These are phyloP conservation scores for Ophioninae sp. DNA, from an alignment of 2,888 invertebrate species.

Conservation along the genomic window DNA sequence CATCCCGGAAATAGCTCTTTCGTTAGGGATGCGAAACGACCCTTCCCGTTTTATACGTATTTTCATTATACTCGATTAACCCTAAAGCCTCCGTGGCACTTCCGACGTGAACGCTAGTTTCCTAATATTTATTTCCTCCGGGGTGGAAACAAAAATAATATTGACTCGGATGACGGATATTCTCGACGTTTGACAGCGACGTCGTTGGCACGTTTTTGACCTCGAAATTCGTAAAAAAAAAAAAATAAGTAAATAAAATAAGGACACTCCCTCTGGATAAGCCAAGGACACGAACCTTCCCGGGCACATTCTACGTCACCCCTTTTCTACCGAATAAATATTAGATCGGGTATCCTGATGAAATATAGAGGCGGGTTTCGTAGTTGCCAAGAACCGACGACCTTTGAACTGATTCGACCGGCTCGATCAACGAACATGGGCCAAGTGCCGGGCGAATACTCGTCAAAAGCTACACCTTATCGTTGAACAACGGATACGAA, in stretches of 20 bases:
- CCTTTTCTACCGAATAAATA: slow-evolving; percentile 32
- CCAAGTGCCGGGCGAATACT: background rate
- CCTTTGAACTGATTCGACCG: slow-evolving; percentile 31
- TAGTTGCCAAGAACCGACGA: slow-evolving; percentile 22
- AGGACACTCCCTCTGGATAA: background rate
- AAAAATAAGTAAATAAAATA: background rate
- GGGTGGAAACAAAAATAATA: background rate
- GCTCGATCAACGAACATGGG: background rate
- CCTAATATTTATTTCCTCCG: too few species aligned
- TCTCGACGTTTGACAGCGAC: too few species aligned
- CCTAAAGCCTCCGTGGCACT: background rate
- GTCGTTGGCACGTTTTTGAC: background rate
- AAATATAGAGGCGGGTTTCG: slow-evolving; percentile 41
- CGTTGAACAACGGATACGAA: background rate
- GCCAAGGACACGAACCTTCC: background rate
- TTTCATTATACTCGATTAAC: background rate
- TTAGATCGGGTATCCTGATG: slow-evolving; percentile 49
- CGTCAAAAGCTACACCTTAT: background rate
- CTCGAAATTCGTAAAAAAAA: background rate
- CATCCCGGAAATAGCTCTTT: too few species aligned
- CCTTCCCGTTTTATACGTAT: background rate
- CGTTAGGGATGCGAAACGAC: too few species aligned
- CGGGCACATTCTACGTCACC: background rate
- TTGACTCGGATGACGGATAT: too few species aligned
- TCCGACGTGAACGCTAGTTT: background rate